These are phyloP conservation scores for Pedetes capensis DNA, from an alignment of 2,113 vertebrate genomes.

Conservation along the genomic window DNA sequence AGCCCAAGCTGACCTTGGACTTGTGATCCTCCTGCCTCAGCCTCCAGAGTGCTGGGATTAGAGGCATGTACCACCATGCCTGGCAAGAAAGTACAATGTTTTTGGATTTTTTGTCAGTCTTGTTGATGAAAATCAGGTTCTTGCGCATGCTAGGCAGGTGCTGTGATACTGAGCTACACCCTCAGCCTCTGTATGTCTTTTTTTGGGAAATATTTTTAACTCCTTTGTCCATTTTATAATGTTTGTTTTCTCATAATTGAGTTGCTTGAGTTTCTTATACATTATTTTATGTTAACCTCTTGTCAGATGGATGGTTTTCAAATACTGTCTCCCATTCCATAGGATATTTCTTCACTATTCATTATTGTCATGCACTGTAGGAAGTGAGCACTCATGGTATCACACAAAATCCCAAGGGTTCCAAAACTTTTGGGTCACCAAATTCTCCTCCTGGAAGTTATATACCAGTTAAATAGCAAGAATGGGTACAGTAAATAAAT, in stretches of 20 bases:
- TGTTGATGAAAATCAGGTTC: too few relatives aligned
- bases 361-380: neutral
- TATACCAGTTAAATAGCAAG: neutral
- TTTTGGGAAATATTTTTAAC: neutral
- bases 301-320: neutral
- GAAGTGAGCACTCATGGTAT: neutral
- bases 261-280: neutral
- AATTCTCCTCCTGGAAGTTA: neutral
- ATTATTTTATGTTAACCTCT: neutral
- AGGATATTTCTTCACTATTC: neutral
- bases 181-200: neutral
- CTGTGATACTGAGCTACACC: too few relatives aligned
- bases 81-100: too few relatives aligned
- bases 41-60: too few relatives aligned
- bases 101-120: too few relatives aligned
- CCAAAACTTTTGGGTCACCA: neutral
- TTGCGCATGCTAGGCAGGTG: too few relatives aligned
- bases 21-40: too few relatives aligned
- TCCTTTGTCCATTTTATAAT: neutral
- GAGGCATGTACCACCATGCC: too few relatives aligned
- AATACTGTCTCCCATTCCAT: neutral
- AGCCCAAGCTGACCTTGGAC: too few relatives aligned
- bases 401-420: neutral
- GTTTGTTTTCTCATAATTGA: neutral
- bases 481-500: neutral